Base-by-base conservation (phyloP, 2,797 vertebrate species). In the Smutsia temminckii region DNA sequence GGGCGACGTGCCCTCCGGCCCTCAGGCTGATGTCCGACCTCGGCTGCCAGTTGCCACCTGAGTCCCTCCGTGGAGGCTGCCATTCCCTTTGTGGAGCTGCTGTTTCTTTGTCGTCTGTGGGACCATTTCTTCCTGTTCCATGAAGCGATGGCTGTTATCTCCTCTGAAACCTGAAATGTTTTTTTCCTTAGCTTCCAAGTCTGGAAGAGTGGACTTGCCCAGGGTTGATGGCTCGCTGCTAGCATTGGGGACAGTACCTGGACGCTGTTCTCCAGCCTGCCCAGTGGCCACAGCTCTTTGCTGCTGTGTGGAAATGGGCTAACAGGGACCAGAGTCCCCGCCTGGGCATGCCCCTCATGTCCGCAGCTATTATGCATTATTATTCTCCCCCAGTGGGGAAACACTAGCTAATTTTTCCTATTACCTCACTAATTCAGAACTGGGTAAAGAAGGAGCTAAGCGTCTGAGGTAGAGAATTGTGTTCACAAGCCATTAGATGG, bases 41-140 rank as follows among this genome's bases (percentile, higher is more conserved):
- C 27, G 79, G 57, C 94, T 40, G 46, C 64, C n/a, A 84, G 74
- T 17, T 85, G 92, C 93, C 71, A 93, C 90, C 97, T 25, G n/a
- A 55, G 32, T 80, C 7, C 77, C 29, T 80, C 7, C 77, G 80
- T 51, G 37, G 61, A 90, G 77, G 79, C 57, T 42, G n/a, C 23
- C 11, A 37, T 51, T 1, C 59, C 51, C 27, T 1, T 0, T 20
- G 0, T 0, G 68, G 0, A 0, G 46, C 86, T 49, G 0, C 91
- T 81, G 74, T 94, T 0, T 55, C 37, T 85, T 42, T 17, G 40
- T 63, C 34, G 14, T 9, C 42, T 21, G 42, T 42, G 42, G 46
- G 21, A 51, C 2, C 16, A 3, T 21, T 40, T 66, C 74, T 80
- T 55, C 25, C 16, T 21, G 12, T 46, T 51, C 71, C 69, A 9